These are phyloP conservation scores for Atherinosoma microstoma DNA, from an alignment of 2,797 vertebrate species.

Conservation along the genomic window DNA sequence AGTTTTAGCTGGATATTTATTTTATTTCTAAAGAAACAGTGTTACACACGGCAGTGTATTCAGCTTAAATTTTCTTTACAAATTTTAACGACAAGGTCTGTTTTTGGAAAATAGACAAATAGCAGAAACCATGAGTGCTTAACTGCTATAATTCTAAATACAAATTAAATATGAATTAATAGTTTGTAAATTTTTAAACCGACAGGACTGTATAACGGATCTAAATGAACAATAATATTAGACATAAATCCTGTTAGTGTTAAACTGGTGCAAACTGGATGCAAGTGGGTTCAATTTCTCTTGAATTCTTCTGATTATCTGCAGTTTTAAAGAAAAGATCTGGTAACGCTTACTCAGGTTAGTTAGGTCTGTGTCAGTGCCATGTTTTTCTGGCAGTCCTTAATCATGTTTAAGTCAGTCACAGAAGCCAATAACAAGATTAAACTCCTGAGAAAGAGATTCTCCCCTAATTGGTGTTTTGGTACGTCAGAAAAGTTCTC, in stretches of 20 bases:
- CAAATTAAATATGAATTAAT: background rate
- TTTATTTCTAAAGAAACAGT: too few species aligned
- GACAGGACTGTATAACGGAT: background rate
- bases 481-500: background rate
- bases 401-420: conserved; percentile 15
- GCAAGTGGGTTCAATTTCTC: too few species aligned
- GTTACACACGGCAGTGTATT: too few species aligned
- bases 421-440: conserved; percentile 35
- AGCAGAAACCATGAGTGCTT: too few species aligned
- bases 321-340: background rate
- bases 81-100: too few species aligned
- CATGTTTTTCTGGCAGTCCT: conserved; percentile 7
- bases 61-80: too few species aligned
- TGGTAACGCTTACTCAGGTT: background rate
- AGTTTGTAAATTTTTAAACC: background rate
- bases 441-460: conserved; percentile 2
- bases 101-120: too few species aligned
- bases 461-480: background rate
- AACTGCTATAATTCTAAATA: too few species aligned
- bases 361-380: background rate
- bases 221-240: background rate
- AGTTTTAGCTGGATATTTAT: too few species aligned
- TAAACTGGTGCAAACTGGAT: too few species aligned
- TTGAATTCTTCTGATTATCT: too few species aligned
- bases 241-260: background rate